Base-by-base conservation (phyloP, 2,797 vertebrate species). In the Parauchenoglanis punctatus region DNA sequence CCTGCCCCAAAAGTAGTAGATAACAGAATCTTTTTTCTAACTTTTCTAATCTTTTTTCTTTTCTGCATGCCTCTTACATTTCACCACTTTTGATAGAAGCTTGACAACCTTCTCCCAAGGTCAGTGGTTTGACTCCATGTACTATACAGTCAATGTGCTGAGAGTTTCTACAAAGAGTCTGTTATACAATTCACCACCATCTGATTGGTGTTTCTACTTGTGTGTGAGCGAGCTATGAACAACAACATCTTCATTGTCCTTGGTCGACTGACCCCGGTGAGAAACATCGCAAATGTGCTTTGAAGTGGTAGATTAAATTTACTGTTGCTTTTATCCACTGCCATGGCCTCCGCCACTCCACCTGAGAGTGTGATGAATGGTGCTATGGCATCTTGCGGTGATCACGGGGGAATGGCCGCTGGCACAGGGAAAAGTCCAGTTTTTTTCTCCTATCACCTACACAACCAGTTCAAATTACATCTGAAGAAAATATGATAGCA, bases 261-360 rank as follows among this genome's bases (percentile, higher is more conserved):
- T 18, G 77, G 67, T 81, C 44, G 61, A 81, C 46, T 6, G 59
- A 81, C 82, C 80, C 85, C 76, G 59, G 46, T 61, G 35, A 78
- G 87, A 76, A 88, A 88, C 49, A 89, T 88, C 15, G 52, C 81
- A 90, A 81, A 89, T 85, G 84, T 84, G 76, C 86, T 58, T 90
- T 92, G 88, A 92, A 90, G 87, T 89, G 77, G 70, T 81, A 80
- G 88, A 85, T 83, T 88, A 89, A 90, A 92, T 92, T 88, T 90
- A 92, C 86, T 81, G 73, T 84, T 61, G 72, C 92, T 91, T 92
- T 92, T 58, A 92, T 90, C 90, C 70, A 17, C 61, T 90, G 88
- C 92, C 90, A 91, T 83, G 58, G 35, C 78, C 87, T 88, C 85
- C 56, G 31, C 56, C 54, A 54, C 67, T 82, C 83, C 77, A 90